Percentiles rank a stretch among this genome's conserved stretches.
Evolutionary conservation across 1,140 invertebrate species (phyloP).

Genomic region (Odontomachus brunneus): DNA sequence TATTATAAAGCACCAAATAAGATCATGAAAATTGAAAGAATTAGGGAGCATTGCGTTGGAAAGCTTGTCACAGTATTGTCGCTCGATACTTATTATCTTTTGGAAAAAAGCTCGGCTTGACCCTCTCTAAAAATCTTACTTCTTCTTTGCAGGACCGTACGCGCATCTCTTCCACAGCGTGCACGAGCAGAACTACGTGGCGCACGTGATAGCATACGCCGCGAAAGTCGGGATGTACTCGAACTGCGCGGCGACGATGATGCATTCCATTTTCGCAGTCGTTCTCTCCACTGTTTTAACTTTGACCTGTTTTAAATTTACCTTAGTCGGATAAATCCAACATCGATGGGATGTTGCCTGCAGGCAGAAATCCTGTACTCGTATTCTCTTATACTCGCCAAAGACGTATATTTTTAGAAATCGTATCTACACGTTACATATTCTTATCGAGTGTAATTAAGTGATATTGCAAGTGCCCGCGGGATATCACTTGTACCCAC

Average conservation of each 20-base stretch:
- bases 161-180: conserved; percentile 95
- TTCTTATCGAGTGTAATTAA: conserved; percentile 67
- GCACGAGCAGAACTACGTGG: conserved; percentile 96
- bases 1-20: background rate
- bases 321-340: background rate
- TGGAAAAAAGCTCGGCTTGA: no score
- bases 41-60: background rate
- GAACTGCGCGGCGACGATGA: background rate
- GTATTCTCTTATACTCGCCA: no score
- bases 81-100: no score
- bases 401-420: conserved; percentile 56
- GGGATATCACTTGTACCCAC: conserved; percentile 61
- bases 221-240: conserved; percentile 85
- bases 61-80: background rate
- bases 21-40: no score
- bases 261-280: background rate
- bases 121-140: background rate
- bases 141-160: conserved; percentile 90
- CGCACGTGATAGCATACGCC: conserved; percentile 94
- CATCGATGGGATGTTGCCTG: background rate
- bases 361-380: background rate
- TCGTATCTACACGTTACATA: conserved; percentile 51
- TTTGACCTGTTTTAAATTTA: no score
- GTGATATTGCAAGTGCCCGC: conserved; percentile 37
- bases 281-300: background rate